Base-by-base conservation (phyloP, 2,113 vertebrate species). In the Fulmarus glacialis region DNA sequence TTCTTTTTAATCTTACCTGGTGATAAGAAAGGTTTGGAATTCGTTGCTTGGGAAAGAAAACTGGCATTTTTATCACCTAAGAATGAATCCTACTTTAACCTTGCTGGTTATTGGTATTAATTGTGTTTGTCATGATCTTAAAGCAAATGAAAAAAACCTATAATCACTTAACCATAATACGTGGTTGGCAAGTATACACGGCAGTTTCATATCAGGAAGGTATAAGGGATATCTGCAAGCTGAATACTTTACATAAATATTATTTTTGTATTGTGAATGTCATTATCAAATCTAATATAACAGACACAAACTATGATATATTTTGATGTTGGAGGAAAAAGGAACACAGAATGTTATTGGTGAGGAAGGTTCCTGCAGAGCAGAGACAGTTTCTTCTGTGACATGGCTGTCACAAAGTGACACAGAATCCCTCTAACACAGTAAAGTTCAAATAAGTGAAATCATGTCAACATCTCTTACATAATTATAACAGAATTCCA, bases 1-100 rank as follows among this genome's bases (percentile, higher is more conserved):
- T 94, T 47, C 6, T 2, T 92, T 93, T 92, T 77, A 91, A 96
- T 92, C 75, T 62, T 50, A 83, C 58, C 52, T 71, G 52, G 36
- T 67, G 48, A 67, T 70, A 95, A 36, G 21, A 82, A 97, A 89
- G 60, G 53, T 89, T 90, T 75, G 32, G 38, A 90, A 92, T 95
- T 94, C 18, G 11, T 89, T 95, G 45, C 22, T 70, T 86, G 52
- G 40, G 66, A 73, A 90, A 66, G 48, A 90, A 96, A 95, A 72
- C 30, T 47, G 42, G 8, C 14, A 53, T 73, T 87, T 96, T 84
- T 75, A 42, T 59, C 40, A 62, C 21, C 34, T 94, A 36, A 40
- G 55, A 94, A 87, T 47, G 15, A 83, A 80, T 47, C 5, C 16
- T 59, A 59, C 38, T 82, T 92, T 92, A 90, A 94, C 27, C 62